Evolutionary conservation across 2,888 invertebrate genomes (phyloP).

Genomic region (Hololepta plana): DNA sequence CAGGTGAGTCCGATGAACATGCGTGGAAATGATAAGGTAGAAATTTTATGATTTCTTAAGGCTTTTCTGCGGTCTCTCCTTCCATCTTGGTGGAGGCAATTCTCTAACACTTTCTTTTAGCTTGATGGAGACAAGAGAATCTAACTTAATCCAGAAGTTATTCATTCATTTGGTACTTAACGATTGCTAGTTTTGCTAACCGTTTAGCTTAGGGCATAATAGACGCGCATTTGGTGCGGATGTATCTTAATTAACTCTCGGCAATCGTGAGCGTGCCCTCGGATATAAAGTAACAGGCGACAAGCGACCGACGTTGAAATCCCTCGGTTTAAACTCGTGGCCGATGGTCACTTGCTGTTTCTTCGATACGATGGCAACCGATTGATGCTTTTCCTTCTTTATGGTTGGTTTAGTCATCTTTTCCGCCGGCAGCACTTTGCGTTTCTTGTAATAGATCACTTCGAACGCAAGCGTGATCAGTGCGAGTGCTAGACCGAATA

Average conservation of each 20-base stretch:
- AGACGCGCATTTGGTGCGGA: too few relatives aligned
- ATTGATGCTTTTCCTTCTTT: constrained; percentile 4
- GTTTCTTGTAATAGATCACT: constrained; percentile 54
- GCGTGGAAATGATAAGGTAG: too few relatives aligned
- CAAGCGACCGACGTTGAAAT: constrained; percentile 13
- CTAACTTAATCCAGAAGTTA: too few relatives aligned
- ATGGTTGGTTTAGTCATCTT: constrained; percentile 11
- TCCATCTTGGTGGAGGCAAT: too few relatives aligned
- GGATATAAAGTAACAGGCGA: constrained; percentile 20
- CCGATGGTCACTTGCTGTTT: constrained; percentile 9
- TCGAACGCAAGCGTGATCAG: constrained; percentile 27
- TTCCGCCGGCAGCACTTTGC: constrained; percentile 12
- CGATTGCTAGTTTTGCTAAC: too few relatives aligned
- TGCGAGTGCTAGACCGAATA: background rate
- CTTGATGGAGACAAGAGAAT: too few relatives aligned
- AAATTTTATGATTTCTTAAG: too few relatives aligned
- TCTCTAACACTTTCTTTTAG: too few relatives aligned
- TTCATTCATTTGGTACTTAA: too few relatives aligned
- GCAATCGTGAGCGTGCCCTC: constrained; percentile 15
- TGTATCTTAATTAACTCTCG: constrained; percentile 7
- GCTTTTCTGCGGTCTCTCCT: too few relatives aligned
- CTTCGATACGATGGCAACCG: constrained; percentile 4
- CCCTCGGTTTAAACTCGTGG: constrained; percentile 9
- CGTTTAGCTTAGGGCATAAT: too few relatives aligned
- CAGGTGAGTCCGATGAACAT: too few relatives aligned